These are phyloP conservation scores for Pseudopleuronectes americanus DNA, from an alignment of 2,797 vertebrate species.

Conservation along the genomic window DNA sequence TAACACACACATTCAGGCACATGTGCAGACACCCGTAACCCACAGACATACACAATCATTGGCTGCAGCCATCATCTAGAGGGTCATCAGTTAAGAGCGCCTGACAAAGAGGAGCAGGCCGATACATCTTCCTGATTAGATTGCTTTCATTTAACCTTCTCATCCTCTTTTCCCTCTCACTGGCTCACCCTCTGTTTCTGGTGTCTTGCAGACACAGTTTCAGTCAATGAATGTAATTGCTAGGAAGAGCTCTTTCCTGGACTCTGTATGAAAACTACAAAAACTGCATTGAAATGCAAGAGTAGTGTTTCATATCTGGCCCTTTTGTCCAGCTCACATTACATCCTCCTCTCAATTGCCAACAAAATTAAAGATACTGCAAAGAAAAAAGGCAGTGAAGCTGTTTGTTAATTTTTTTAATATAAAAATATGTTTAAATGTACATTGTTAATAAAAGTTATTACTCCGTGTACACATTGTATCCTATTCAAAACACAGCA, in stretches of 20 bases:
- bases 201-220: not conserved
- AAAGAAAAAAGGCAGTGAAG: too few relatives aligned
- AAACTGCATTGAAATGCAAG: too few relatives aligned
- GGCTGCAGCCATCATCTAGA: slow-evolving; percentile 14
- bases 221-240: not conserved
- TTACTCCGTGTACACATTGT: too few relatives aligned
- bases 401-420: too few relatives aligned
- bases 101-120: slow-evolving; percentile 27
- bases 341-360: too few relatives aligned
- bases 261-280: not conserved
- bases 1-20: not conserved
- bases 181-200: not conserved
- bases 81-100: slow-evolving; percentile 38
- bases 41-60: slow-evolving; percentile 6
- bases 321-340: too few relatives aligned
- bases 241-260: not conserved
- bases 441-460: too few relatives aligned
- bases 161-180: slow-evolving; percentile 7
- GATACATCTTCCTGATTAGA: slow-evolving; percentile 52
- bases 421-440: too few relatives aligned
- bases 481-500: too few relatives aligned
- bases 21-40: not conserved
- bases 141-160: slow-evolving; percentile 38
- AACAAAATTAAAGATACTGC: too few relatives aligned
- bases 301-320: too few relatives aligned